phyloP scores from a whole-genome alignment of 2,797 vertebrate species.

The Martes flavigula region DNA sequence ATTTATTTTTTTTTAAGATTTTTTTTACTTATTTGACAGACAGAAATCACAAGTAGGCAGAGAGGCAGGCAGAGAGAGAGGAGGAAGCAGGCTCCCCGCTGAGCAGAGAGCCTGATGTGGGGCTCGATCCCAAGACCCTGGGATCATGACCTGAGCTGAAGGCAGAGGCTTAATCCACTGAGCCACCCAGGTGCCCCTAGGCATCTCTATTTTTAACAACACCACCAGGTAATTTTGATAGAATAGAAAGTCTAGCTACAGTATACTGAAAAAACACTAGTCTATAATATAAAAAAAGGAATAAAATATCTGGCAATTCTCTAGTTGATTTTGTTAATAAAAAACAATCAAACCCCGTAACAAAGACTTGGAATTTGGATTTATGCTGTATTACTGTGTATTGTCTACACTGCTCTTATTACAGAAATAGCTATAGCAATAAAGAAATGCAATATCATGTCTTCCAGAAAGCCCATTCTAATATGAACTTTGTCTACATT shows the following conservation, averaged over 20 bases:
- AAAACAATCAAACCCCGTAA: slow-evolving; percentile 2
- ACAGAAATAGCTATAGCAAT: background rate
- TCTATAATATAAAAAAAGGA: background rate
- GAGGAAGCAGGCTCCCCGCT: no score
- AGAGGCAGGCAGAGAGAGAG: no score
- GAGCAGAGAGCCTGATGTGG: no score
- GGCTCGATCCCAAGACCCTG: no score
- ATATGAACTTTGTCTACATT: background rate
- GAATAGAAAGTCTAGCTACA: background rate
- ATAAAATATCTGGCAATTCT: background rate
- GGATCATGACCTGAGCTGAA: no score
- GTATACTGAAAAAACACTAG: background rate
- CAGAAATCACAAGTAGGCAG: no score
- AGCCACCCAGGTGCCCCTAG: background rate
- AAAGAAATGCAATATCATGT: slow-evolving; percentile 13
- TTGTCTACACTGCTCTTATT: background rate
- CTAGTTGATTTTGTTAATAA: slow-evolving; percentile 5
- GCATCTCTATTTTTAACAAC: background rate
- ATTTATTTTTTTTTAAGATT: no score
- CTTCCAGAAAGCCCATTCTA: background rate
- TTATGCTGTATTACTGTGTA: background rate
- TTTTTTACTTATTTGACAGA: no score
- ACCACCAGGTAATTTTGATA: background rate
- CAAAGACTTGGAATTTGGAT: slow-evolving; percentile 19
- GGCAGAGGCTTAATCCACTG: no score